phyloP scores from a whole-genome alignment of 2,888 invertebrate species.

The Neoaliturus tenellus region DNA sequence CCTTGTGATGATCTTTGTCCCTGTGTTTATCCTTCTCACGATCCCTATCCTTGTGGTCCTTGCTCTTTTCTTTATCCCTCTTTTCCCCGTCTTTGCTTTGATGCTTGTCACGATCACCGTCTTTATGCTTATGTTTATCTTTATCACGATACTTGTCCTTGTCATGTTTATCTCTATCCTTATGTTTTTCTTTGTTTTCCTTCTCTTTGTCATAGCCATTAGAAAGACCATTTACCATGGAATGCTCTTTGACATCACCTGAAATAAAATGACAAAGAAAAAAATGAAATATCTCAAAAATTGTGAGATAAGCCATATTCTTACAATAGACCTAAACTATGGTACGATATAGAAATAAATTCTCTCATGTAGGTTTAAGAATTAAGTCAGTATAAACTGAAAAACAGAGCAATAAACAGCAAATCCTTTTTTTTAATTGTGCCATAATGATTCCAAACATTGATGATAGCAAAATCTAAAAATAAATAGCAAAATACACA shows the following conservation, averaged over 20 bases:
- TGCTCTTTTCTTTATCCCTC: conserved; percentile 75
- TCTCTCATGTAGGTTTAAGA: no score
- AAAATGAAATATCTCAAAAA: no score
- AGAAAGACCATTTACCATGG: conserved; percentile 65
- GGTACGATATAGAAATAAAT: no score
- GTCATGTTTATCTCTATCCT: conserved; percentile 69
- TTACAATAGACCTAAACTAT: no score
- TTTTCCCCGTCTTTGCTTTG: conserved; percentile 74
- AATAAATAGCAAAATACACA: no score
- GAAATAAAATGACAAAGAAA: no score
- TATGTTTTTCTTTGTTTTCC: conserved; percentile 72
- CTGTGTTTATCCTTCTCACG: conserved; percentile 74
- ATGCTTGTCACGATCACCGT: conserved; percentile 71
- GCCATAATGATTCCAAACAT: no score
- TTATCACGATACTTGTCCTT: conserved; percentile 72
- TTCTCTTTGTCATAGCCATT: conserved; percentile 65
- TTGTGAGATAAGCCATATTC: no score
- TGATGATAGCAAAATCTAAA: no score
- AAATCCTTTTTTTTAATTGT: no score
- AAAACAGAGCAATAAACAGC: no score
- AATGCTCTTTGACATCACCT: conserved; percentile 50
- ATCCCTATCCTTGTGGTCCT: conserved; percentile 73
- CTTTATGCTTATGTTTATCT: conserved; percentile 73
- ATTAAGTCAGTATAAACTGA: no score
- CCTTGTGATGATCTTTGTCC: conserved; percentile 73